Evolutionary conservation across 1,140 invertebrate genomes (phyloP).

Genomic region (Nephila pilipes): DNA sequence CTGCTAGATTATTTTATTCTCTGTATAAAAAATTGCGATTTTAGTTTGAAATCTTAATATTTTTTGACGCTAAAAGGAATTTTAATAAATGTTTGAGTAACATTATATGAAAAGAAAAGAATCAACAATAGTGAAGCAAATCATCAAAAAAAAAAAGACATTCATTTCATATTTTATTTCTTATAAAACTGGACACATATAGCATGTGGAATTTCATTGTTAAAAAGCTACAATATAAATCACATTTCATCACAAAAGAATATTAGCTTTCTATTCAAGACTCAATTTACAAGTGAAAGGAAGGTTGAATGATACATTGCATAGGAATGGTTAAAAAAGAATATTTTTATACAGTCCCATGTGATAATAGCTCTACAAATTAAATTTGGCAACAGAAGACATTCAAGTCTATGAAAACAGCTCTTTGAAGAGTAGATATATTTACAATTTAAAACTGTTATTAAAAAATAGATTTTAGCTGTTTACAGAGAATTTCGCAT

Average conservation of each 20-base stretch:
- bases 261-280: constrained; percentile 68
- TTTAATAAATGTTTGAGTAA: no score
- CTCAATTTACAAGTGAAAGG: constrained; percentile 69
- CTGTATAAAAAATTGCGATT: no score
- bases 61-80: no score
- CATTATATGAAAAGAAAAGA: no score
- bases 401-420: constrained; percentile 57
- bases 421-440: constrained; percentile 60
- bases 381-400: constrained; percentile 74
- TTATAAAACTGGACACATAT: constrained; percentile 75
- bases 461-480: constrained; percentile 74
- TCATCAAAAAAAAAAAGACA: background rate
- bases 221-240: constrained; percentile 77
- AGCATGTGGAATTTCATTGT: constrained; percentile 75
- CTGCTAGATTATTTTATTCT: no score
- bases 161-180: constrained; percentile 52
- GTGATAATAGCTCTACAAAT: constrained; percentile 69
- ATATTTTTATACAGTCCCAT: constrained; percentile 22
- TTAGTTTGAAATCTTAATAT: no score
- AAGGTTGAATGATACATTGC: constrained; percentile 73
- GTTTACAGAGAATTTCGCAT: constrained; percentile 56
- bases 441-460: constrained; percentile 76
- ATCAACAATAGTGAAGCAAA: background rate
- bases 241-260: constrained; percentile 77
- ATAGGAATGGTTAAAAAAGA: constrained; percentile 36